Base-by-base conservation (phyloP, 1,140 invertebrate species). In the Atta texana region DNA sequence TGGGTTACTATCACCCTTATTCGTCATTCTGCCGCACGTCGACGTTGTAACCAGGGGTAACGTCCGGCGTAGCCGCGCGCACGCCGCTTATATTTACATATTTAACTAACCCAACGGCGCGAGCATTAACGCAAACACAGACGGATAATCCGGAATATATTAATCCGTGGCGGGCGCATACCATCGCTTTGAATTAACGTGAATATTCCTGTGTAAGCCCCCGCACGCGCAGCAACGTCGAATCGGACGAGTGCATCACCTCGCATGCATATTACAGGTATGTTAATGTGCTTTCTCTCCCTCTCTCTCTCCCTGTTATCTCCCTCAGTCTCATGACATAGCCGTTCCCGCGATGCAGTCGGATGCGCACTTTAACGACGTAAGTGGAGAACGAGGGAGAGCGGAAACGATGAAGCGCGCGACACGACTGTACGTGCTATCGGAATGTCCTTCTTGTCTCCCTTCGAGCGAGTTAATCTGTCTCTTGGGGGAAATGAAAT, bases 31-130 rank as follows among this genome's bases (percentile, higher is more conserved):
- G 44, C 24, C 39, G 55, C 66, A 51, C 85, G 77, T 87, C 88
- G 75, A 80, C 74, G 66, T 76, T 71, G 80, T 88, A 90, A 89
- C 66, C 72, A 57, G 53, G 75, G 66, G 77, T 87, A 90, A 88
- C 69, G 88, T 88, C 82, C 87, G 39, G 72, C 66, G 78, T 90
- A 57, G 59, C 77, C 66, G 80, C 80, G 68, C 49, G 51, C 55
- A 63, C 53, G 21, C 82, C 63, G 90, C 87, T 91, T 90, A 89
- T 91, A 93, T 93, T 93, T 92, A 92, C 92, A 92, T 92, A 92
- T 92, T 93, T 92, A 92, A 92, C 90, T 91, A 93, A 89, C 88
- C 86, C 87, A 87, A 89, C 78, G 51, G 72, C 66, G 84, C 86
- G 86, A 55, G 90, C 90, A 93, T 92, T 91, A 93, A 91, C 92